A percentile compares a stretch with the other conserved stretches of the same genome.
These are phyloP conservation scores for Buathra laborator DNA, from an alignment of 2,888 invertebrate genomes.

Conservation along the genomic window DNA sequence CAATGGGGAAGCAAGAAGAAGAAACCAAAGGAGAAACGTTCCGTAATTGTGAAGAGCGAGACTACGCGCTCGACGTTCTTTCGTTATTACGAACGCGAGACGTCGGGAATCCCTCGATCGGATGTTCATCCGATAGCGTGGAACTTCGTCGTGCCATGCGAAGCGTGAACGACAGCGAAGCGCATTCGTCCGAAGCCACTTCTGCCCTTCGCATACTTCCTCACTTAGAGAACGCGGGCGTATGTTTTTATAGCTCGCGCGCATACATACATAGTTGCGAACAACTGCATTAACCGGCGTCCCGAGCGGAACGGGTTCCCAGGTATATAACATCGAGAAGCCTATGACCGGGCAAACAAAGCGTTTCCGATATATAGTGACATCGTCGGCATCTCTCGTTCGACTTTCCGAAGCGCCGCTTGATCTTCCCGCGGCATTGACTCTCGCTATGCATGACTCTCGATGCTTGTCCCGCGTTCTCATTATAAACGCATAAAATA, in stretches of 20 bases:
- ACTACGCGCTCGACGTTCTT: constrained; percentile 10
- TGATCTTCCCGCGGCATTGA: constrained; percentile 33
- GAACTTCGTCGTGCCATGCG: constrained; percentile 64
- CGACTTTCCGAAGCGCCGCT: constrained; percentile 42
- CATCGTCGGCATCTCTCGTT: constrained; percentile 52
- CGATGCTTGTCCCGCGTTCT: constrained; percentile 36
- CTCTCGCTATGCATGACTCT: constrained; percentile 34
- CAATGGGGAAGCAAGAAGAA: not conserved
- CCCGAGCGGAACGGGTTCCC: constrained; percentile 40
- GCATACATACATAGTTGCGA: constrained; percentile 1
- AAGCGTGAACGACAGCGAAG: constrained; percentile 66
- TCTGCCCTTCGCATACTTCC: not conserved
- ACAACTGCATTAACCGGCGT: constrained; percentile 16
- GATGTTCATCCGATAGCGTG: constrained; percentile 68
- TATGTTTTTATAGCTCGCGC: not conserved
- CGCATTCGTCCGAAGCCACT: constrained; percentile 53
- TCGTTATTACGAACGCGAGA: constrained; percentile 33
- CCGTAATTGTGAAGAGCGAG: constrained; percentile 37
- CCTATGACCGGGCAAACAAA: constrained; percentile 49
- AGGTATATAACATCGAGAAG: constrained; percentile 57
- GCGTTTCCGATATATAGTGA: constrained; percentile 63
- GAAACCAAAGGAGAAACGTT: not conserved
- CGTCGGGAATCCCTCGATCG: constrained; percentile 67
- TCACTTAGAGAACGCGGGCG: constrained; percentile 1
- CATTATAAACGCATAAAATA: constrained; percentile 47